Evolutionary conservation across 2,797 vertebrate genomes (phyloP).

Genomic region (Thalassophryne amazonica): DNA sequence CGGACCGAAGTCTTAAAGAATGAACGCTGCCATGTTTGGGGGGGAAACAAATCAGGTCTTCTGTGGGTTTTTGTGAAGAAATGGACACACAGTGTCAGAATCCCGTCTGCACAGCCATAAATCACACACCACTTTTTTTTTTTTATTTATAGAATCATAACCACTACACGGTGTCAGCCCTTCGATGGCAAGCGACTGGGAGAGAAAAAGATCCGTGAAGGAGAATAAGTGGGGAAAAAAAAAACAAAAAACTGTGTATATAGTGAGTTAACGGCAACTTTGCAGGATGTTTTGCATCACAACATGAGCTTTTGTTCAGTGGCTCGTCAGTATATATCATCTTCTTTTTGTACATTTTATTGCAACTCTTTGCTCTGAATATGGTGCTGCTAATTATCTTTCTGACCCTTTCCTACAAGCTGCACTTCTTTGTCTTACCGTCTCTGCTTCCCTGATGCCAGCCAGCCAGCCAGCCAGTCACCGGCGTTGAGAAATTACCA

Average conservation of each 20-base stretch:
- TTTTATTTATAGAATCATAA: slow-evolving; percentile 15
- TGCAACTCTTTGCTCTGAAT: slow-evolving; percentile 34
- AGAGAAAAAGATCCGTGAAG: background rate
- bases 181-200: slow-evolving; percentile 1
- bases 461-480: no score
- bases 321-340: slow-evolving; percentile 20
- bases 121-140: slow-evolving; percentile 19
- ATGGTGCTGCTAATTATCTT: slow-evolving; percentile 48
- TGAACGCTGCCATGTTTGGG: slow-evolving; percentile 35
- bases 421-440: background rate
- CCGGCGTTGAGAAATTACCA: no score
- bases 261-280: slow-evolving; percentile 33
- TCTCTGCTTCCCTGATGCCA: background rate
- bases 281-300: slow-evolving; percentile 43
- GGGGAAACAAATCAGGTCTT: background rate
- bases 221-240: slow-evolving; percentile 5
- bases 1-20: background rate
- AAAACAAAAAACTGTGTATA: slow-evolving; percentile 22
- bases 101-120: slow-evolving; percentile 25
- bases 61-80: background rate
- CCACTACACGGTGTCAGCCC: slow-evolving; percentile 28
- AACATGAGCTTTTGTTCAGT: slow-evolving; percentile 48
- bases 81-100: background rate
- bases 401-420: slow-evolving; percentile 7
- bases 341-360: slow-evolving; percentile 33